Conservation (phyloP, 2,797 vertebrate species). For the Caiman crocodilus region DNA sequence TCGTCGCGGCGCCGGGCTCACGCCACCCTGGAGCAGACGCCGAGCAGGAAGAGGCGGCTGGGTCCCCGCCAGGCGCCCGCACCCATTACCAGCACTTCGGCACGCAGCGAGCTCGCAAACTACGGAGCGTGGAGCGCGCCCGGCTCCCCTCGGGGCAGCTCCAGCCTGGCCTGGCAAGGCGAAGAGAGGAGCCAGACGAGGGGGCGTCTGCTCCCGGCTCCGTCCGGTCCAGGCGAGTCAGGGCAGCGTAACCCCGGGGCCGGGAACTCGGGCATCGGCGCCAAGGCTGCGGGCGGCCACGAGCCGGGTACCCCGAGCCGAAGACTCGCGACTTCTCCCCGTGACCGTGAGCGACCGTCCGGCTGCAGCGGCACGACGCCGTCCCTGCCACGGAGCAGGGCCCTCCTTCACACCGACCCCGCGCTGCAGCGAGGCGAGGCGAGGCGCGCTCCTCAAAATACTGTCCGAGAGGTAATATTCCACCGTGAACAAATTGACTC, state of each 20-base stretch:
- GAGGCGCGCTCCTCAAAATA: not conserved
- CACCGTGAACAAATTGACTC: slow-evolving; percentile 32
- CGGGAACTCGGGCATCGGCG: not conserved
- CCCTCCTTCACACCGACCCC: not conserved
- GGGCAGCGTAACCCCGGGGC: fast-evolving
- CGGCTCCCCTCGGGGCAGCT: not conserved
- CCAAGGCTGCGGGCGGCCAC: fast-evolving
- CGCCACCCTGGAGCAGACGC: no score
- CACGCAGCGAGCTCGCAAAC: not conserved
- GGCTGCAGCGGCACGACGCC: no score
- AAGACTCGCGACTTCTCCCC: not conserved
- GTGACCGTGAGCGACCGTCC: no score
- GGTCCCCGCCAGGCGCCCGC: not conserved
- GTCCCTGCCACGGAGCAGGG: not conserved
- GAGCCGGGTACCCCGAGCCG: fast-evolving
- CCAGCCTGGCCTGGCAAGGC: not conserved
- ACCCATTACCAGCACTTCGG: not conserved
- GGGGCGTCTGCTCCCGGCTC: not conserved
- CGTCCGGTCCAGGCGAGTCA: slow-evolving; percentile 12
- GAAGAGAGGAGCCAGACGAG: not conserved
- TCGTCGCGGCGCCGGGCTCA: not conserved
- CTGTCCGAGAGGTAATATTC: not conserved
- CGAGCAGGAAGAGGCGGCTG: fast-evolving
- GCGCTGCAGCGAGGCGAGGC: not conserved
- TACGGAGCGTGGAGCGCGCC: not conserved